phyloP scores from a whole-genome alignment of 2,113 vertebrate species.

The Malurus cyaneus region DNA sequence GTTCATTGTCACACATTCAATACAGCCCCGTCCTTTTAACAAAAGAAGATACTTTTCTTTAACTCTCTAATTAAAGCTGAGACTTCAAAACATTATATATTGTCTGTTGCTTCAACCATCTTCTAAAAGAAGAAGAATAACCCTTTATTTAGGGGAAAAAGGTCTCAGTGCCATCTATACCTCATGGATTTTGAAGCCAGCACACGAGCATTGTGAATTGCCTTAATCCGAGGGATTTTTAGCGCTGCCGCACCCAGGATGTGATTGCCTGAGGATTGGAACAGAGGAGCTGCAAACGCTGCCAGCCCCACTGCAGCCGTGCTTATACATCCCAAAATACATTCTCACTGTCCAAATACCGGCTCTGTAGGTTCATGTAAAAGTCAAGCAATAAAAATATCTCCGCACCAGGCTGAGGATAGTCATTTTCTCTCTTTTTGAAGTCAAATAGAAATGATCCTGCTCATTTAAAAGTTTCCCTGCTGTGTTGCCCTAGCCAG shows the following conservation, averaged over 20 bases:
- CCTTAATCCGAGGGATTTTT: neutral
- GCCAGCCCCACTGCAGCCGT: neutral
- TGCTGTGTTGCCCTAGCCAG: conserved; percentile 18
- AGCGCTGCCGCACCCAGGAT: neutral
- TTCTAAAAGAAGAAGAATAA: conserved; percentile 52
- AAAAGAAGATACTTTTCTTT: conserved; percentile 66
- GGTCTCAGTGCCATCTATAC: neutral
- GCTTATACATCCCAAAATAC: conserved; percentile 47
- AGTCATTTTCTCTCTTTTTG: conserved; percentile 9
- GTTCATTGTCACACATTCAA: conserved; percentile 61
- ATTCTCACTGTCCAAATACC: conserved; percentile 40
- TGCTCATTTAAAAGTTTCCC: conserved; percentile 54
- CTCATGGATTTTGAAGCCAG: conserved; percentile 58
- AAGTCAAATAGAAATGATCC: conserved; percentile 65
- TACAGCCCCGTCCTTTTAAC: conserved; percentile 56
- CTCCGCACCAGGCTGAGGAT: conserved; percentile 29
- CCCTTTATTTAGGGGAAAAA: conserved; percentile 27
- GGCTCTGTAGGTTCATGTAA: conserved; percentile 39
- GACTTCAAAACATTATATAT: conserved; percentile 48
- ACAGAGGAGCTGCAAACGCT: conserved; percentile 42
- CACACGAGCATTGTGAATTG: conserved; percentile 42
- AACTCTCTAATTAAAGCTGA: conserved; percentile 72
- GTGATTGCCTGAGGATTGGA: conserved; percentile 37
- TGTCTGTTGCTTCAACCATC: conserved; percentile 10
- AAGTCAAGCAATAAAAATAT: conserved; percentile 62